Conservation (phyloP, 2,888 invertebrate genomes). For the Tetranychus piercei region DNA sequence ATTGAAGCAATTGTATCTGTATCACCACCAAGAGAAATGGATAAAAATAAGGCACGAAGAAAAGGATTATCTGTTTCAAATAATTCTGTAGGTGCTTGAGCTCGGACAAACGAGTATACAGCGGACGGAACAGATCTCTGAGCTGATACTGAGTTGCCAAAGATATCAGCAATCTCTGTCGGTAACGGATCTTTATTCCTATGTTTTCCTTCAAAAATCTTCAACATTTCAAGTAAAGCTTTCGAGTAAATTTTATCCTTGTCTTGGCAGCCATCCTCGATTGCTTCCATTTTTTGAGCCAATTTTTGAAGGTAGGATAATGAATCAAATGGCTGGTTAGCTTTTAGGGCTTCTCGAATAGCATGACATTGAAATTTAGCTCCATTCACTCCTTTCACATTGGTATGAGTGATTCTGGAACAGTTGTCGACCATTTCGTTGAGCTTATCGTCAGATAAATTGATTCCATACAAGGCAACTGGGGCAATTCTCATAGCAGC, state of each 20-base stretch:
- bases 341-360: slow-evolving; percentile 39
- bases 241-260: slow-evolving; percentile 35
- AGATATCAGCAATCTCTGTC: slow-evolving; percentile 22
- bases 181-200: slow-evolving; percentile 16
- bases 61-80: slow-evolving; percentile 25
- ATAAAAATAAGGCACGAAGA: slow-evolving; percentile 47
- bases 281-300: slow-evolving; percentile 38
- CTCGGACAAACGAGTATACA: slow-evolving; percentile 45
- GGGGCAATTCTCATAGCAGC: slow-evolving; percentile 55
- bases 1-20: slow-evolving; percentile 58
- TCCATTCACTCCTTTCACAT: slow-evolving; percentile 34
- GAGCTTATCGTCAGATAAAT: slow-evolving; percentile 37
- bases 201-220: neutral
- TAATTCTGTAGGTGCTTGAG: slow-evolving; percentile 25
- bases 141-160: slow-evolving; percentile 41
- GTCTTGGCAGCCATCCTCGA: slow-evolving; percentile 33
- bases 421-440: slow-evolving; percentile 31
- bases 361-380: slow-evolving; percentile 38
- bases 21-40: slow-evolving; percentile 53
- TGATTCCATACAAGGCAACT: slow-evolving; percentile 41
- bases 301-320: slow-evolving; percentile 39
- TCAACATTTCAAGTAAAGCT: neutral
- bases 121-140: slow-evolving; percentile 53
- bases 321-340: slow-evolving; percentile 37
- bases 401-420: slow-evolving; percentile 45